A percentile compares a stretch with the other conserved stretches of the same genome.
Evolutionary conservation across 2,113 vertebrate genomes (phyloP).

Genomic region (Agelaius tricolor): DNA sequence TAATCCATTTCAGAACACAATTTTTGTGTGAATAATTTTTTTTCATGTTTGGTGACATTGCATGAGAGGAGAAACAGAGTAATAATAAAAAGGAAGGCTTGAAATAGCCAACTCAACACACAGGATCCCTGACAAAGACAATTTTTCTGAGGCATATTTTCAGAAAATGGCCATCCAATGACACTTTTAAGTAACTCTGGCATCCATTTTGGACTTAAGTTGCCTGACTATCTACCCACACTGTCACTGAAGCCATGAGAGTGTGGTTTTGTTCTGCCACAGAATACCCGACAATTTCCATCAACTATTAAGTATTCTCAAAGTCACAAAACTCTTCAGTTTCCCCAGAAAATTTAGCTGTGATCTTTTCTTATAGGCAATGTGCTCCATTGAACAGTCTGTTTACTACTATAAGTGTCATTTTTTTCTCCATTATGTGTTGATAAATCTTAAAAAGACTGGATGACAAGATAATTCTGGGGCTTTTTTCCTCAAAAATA

Average conservation of each 20-base stretch:
- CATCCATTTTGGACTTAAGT: not conserved
- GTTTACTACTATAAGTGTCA: not conserved
- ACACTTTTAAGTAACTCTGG: not conserved
- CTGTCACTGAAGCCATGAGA: not conserved
- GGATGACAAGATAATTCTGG: constrained; percentile 23
- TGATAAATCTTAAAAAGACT: not conserved
- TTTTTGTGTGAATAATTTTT: not conserved
- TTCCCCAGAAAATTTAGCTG: not conserved
- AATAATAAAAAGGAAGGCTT: not conserved
- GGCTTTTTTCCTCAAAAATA: not conserved
- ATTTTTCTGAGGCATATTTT: not conserved
- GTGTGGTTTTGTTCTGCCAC: not conserved
- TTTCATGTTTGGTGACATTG: not conserved
- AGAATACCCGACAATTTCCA: not conserved
- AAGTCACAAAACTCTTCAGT: not conserved
- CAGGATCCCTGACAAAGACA: not conserved
- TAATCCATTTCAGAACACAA: not conserved
- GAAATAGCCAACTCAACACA: not conserved
- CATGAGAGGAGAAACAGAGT: not conserved
- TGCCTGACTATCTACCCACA: not conserved
- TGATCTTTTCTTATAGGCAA: not conserved
- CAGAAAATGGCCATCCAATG: not conserved
- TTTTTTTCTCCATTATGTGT: not conserved
- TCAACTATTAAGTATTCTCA: not conserved
- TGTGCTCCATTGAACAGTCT: not conserved